Evolutionary conservation across 2,797 vertebrate genomes (phyloP), one percentile per base, ranked within the genome.

Genomic region (Austrolebias charrua): DNA sequence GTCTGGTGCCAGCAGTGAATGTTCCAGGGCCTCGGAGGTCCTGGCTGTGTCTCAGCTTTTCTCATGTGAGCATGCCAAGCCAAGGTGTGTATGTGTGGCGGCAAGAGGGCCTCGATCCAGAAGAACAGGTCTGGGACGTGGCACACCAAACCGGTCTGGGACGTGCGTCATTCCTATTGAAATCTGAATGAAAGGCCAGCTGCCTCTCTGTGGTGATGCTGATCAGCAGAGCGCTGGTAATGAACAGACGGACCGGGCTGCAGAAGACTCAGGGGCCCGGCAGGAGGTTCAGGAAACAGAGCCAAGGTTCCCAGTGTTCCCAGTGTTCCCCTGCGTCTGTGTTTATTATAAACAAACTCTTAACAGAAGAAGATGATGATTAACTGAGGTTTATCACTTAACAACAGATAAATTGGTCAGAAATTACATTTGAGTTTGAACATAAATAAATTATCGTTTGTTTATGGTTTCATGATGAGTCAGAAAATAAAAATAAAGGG

Each of bases 161-260:
- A 88, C 84, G 85, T 90, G 76, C 87, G 88, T 90, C 89, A 89
- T 63, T 76, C 67, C 75, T 51, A 82, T 90, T 88, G 79, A 88
- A 82, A 80, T 44, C 38, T 31, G 75, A 58, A 81, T 88, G 84
- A 90, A 88, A 79, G 73, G 71, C 74, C 66, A 38, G 52, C 49
- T 43, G 45, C 75, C 73, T 82, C 70, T 78, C 67, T 52, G 68
- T 72, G 76, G 64, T 56, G 61, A 79, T 80, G 66, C 63, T 77
- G 77, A 80, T 84, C 80, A 79, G 76, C 64, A 53, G 76, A 54
- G 72, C 79, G 79, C 74, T 81, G 75, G 78, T 73, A 76, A 84
- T 82, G 71, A 80, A 75, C 57, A 12, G 53, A 72, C 55, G 52
- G 63, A 80, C 56, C 78, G 61, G 15, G 52, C 53, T 70, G 63